Conservation (phyloP, 1,140 invertebrate genomes). For the Marisa cornuarietis region DNA sequence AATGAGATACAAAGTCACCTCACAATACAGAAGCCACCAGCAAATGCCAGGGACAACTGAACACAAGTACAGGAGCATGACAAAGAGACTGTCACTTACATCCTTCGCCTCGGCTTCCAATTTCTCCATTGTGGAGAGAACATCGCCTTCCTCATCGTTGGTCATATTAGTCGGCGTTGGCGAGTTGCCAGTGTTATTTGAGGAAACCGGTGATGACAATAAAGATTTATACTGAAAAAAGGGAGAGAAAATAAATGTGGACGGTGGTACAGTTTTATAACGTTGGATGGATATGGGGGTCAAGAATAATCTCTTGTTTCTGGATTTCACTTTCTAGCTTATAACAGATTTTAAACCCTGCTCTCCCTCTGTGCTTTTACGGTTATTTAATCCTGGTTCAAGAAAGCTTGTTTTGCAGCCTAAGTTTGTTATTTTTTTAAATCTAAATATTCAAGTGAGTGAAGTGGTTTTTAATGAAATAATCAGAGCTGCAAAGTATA, state of each 20-base stretch:
- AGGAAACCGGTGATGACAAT: slow-evolving; percentile 17
- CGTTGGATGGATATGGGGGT: too few relatives aligned
- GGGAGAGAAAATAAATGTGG: slow-evolving; percentile 2
- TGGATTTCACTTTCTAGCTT: too few relatives aligned
- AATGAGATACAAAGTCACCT: background rate
- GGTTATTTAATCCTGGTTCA: too few relatives aligned
- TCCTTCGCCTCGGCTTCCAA: slow-evolving; percentile 83
- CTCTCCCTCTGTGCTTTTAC: too few relatives aligned
- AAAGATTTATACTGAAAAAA: slow-evolving; percentile 32
- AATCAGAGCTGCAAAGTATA: too few relatives aligned
- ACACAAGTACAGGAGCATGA: background rate
- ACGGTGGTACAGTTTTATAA: background rate
- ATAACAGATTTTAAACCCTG: too few relatives aligned
- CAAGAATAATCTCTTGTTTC: too few relatives aligned
- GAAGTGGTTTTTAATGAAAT: too few relatives aligned
- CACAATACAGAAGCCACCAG: background rate
- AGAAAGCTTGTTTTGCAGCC: too few relatives aligned
- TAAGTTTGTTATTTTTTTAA: too few relatives aligned
- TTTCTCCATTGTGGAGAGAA: slow-evolving; percentile 77
- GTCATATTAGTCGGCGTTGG: slow-evolving; percentile 14
- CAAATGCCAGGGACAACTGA: too few relatives aligned
- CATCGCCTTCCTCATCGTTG: slow-evolving; percentile 73
- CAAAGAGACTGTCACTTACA: slow-evolving; percentile 68
- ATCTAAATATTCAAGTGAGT: too few relatives aligned
- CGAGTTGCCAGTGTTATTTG: slow-evolving; percentile 18